Evolutionary conservation across 2,888 invertebrate genomes (phyloP), one percentile per base, ranked within the genome.

Genomic region (Mesodorylaimus sp.): DNA sequence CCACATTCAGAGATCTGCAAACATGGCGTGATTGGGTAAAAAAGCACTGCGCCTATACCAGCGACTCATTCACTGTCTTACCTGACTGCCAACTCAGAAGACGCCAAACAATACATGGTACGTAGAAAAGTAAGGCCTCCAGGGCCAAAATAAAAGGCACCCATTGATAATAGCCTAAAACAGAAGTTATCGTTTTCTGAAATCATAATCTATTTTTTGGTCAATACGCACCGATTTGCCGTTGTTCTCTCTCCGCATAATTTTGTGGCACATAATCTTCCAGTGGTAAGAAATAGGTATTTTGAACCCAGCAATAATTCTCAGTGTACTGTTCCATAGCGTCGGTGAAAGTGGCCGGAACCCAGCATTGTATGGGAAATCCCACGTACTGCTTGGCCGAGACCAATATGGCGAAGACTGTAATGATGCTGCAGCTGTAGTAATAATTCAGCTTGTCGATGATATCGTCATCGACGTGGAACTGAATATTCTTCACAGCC

Each of bases 371-470:
- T 25, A 51, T 51, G 19, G 51, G 51, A n/a, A 37, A 37, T 2
- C 51, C 51, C 29, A 51, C 51, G 48, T 47, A 51, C 41, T 51
- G 51, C 29, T 49, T 48, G 19, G 51, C 51, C 5, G 51, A 51
- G 16, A 51, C 51, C 10, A 51, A 16, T 21, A 51, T 48, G 47
- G 51, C 51, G 41, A 51, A 51, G 10, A 51, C 28, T 3, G 62
- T 65, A 50, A 65, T 66, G 41, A 66, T 66, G 45, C 60, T 55
- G 21, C 62, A 61, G 21, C 65, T 65, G 56, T 65, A 65, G 57
- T 65, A 65, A 52, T 65, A 65, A 54, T 64, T 65, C 54, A 65
- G 62, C 54, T 66, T 66, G 58, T 66, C 65, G 56, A 65, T 64
- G 53, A 65, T 65, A 55, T 65, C 65, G 59, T 65, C 65, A 55